Percentiles rank a stretch among this genome's conserved stretches.
Conservation (phyloP, 1,140 invertebrate species). For the Drosophila tsacasi region DNA sequence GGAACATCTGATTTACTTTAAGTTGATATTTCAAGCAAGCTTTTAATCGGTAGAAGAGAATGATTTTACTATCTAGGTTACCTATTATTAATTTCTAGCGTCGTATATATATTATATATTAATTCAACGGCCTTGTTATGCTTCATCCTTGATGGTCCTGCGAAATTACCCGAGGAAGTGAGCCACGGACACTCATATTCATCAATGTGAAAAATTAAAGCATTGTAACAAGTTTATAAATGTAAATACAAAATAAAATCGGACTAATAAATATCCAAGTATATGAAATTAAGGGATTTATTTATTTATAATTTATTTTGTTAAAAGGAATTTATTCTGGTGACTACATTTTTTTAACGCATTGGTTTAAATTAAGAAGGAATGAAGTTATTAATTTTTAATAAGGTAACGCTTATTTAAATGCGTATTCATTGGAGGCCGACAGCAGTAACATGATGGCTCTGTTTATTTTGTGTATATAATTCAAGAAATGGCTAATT, state of each 20-base stretch:
- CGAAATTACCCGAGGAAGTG: slow-evolving; percentile 5
- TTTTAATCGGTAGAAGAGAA: slow-evolving; percentile 29
- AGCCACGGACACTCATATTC: slow-evolving; percentile 7
- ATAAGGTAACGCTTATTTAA: no score
- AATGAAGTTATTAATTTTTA: no score
- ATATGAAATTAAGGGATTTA: background rate
- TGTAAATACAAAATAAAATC: slow-evolving; percentile 38
- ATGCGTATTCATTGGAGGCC: no score
- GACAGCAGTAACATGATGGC: no score
- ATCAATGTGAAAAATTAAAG: background rate
- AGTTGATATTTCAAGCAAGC: slow-evolving; percentile 35
- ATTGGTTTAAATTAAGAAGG: no score
- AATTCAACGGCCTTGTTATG: slow-evolving; percentile 24
- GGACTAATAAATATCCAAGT: slow-evolving; percentile 45
- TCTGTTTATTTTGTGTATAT: no score
- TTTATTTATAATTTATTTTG: background rate
- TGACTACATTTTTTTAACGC: no score
- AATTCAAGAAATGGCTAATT: no score
- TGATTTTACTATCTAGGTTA: slow-evolving; percentile 41
- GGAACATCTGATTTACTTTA: slow-evolving; percentile 37
- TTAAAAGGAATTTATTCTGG: background rate
- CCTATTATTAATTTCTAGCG: slow-evolving; percentile 20
- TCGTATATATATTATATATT: slow-evolving; percentile 8
- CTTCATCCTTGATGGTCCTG: slow-evolving; percentile 18
- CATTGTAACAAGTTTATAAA: slow-evolving; percentile 35